Conservation (phyloP, 2,113 vertebrate genomes). For the Thinocorus orbignyianus region DNA sequence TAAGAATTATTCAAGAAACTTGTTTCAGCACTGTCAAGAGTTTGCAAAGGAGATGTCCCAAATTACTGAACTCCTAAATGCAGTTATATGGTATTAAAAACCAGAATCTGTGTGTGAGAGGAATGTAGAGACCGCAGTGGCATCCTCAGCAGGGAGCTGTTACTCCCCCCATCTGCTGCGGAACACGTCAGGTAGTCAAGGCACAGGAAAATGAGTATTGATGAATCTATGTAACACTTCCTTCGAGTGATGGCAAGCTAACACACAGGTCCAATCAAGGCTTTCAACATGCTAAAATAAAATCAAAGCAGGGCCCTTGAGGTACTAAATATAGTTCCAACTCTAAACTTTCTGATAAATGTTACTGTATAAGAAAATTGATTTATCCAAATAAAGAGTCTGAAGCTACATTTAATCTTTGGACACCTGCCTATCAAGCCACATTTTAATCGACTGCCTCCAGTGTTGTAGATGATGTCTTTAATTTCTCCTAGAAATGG, state of each 20-base stretch:
- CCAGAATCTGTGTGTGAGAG: neutral
- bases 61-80: neutral
- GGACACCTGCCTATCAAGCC: neutral
- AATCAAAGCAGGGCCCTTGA: constrained; percentile 22
- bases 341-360: neutral
- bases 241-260: constrained; percentile 35
- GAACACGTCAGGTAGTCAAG: constrained; percentile 1
- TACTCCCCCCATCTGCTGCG: neutral
- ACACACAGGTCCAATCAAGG: constrained; percentile 10
- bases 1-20: neutral
- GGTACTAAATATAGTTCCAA: constrained; percentile 21
- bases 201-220: neutral
- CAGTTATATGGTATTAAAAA: neutral
- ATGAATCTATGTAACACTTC: constrained; percentile 36
- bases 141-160: constrained; percentile 15
- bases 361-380: neutral
- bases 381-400: neutral
- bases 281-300: neutral
- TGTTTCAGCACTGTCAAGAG: neutral
- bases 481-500: neutral
- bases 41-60: neutral
- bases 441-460: neutral
- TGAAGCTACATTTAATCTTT: neutral
- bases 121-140: neutral
- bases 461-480: neutral